Base-by-base conservation (phyloP, 2,888 invertebrate species). In the Dione vanillae region DNA sequence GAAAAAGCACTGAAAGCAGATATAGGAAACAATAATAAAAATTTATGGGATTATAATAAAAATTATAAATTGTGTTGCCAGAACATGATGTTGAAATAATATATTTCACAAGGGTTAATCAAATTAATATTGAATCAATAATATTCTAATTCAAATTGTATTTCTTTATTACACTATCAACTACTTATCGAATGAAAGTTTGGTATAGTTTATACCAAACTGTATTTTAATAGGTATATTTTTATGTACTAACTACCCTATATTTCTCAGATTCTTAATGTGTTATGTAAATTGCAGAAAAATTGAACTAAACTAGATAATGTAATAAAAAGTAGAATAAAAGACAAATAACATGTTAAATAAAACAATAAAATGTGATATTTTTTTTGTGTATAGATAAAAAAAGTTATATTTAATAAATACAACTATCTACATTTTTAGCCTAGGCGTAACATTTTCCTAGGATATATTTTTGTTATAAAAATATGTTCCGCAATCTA, bases 401-500 rank as follows among this genome's bases (percentile, higher is more conserved):
- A 27, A 27, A 27, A 27, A 27, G 27, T 27, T 27, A n/a, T 11
- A 37, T 54, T 58, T 7, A 37, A 58, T 37, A 16, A 35, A 65
- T 54, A 2, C 12, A 11, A 19, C 19, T 14, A 66, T 47, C 11
- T 56, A 52, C 35, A 9, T 14, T 19, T 14, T 7, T 6, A 7
- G 12, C 27, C 35, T 65, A 27, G 35, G 1, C 11, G 12, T 16
- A 51, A 12, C 43, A 45, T 43, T 19, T 49, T 58, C 19, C 41
- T 51, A 68, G 35, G 27, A 16, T 35, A 61, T 35, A 62, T 49
- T 62, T 62, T 62, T 45, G 12, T 20, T 68, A 68, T 37, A 69
- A 72, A 72, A 72, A 72, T 69, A 69, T 71, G 68, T 51, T 20
- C 37, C 16, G 19, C 56, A 35, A 72, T 65, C 43, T 61, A 65